A percentile compares a stretch with the other conserved stretches of the same genome.
These are phyloP conservation scores for Prenolepis imparis DNA, from an alignment of 2,888 invertebrate species.

Conservation along the genomic window DNA sequence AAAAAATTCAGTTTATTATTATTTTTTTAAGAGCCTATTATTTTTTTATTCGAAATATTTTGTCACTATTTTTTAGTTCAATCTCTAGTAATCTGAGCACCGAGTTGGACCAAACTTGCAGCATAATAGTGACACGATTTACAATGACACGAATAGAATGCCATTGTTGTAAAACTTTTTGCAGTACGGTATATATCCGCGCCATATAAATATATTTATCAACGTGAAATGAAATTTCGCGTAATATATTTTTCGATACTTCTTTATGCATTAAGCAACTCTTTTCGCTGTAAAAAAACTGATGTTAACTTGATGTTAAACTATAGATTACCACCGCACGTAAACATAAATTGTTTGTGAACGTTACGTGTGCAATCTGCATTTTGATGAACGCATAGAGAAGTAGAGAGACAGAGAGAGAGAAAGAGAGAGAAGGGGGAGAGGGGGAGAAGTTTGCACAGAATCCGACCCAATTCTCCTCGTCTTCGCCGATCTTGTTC, in stretches of 20 bases:
- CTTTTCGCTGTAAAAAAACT: neutral
- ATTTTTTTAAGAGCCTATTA: neutral
- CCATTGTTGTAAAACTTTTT: conserved; percentile 1
- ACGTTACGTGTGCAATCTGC: conserved; percentile 15
- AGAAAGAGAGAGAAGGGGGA: neutral
- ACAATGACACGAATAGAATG: neutral
- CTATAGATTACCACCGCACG: neutral
- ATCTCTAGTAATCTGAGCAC: neutral
- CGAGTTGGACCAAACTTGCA: neutral
- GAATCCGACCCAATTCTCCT: conserved; percentile 41
- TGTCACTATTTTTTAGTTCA: neutral
- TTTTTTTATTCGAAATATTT: neutral
- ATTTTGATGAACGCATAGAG: conserved; percentile 18
- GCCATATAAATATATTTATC: conserved; percentile 13
- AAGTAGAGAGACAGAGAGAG: neutral
- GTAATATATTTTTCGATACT: conserved; percentile 22
- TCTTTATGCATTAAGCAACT: conserved; percentile 18
- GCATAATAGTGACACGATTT: neutral
- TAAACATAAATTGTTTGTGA: conserved; percentile 7
- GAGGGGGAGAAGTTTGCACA: neutral
- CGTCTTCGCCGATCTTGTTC: conserved; percentile 47
- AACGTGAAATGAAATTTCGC: neutral
- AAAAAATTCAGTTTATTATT: neutral
- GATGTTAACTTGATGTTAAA: neutral
- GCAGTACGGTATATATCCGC: neutral